These are phyloP conservation scores for Lynx canadensis DNA, from an alignment of 2,113 vertebrate species.

Conservation along the genomic window DNA sequence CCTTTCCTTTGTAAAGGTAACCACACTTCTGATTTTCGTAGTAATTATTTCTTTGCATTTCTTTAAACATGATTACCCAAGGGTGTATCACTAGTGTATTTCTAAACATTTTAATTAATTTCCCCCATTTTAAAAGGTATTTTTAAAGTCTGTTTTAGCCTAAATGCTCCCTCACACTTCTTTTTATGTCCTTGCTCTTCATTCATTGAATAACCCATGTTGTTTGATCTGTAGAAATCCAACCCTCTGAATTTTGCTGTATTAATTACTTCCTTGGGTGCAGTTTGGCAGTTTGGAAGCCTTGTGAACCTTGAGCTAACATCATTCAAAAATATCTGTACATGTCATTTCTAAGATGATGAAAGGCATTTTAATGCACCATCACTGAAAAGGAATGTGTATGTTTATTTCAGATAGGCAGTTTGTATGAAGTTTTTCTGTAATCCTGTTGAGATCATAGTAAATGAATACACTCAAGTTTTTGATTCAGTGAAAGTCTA, in stretches of 20 bases:
- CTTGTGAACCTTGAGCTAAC: neutral
- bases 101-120: neutral
- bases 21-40: neutral
- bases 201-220: neutral
- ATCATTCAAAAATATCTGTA: neutral
- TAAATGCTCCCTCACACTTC: neutral
- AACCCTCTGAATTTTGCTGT: neutral
- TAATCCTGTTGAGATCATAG: neutral
- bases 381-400: neutral
- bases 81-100: neutral
- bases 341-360: neutral
- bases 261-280: constrained; percentile 52
- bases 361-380: neutral
- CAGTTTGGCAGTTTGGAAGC: constrained; percentile 24
- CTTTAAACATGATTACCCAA: neutral
- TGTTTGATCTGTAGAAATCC: neutral
- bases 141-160: neutral
- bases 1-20: neutral
- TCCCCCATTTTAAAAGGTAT: neutral
- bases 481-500: constrained; percentile 11
- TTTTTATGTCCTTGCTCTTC: neutral
- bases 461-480: neutral
- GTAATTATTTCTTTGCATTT: neutral
- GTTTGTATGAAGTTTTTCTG: neutral
- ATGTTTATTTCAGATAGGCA: neutral